These are phyloP conservation scores for Suncus etruscus DNA, from an alignment of 2,113 vertebrate species.

Conservation along the genomic window DNA sequence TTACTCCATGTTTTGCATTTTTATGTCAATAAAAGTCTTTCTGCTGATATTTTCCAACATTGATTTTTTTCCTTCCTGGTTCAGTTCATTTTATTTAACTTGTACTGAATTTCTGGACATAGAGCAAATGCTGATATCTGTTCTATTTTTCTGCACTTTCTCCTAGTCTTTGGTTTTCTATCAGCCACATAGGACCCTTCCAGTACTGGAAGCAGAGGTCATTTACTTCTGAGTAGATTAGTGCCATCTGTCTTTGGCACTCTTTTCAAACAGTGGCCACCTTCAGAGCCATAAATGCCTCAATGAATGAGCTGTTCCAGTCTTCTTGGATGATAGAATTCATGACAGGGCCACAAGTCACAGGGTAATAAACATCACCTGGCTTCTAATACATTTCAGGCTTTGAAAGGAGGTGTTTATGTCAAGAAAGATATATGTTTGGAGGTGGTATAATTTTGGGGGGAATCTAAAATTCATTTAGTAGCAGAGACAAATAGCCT, in stretches of 20 bases:
- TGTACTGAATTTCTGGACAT: background rate
- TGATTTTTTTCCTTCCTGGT: background rate
- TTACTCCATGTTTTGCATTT: slow-evolving; percentile 13
- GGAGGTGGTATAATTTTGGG: slow-evolving; percentile 43
- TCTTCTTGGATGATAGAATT: slow-evolving; percentile 55
- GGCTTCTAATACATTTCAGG: slow-evolving; percentile 71
- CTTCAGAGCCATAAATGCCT: slow-evolving; percentile 61
- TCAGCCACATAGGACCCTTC: background rate
- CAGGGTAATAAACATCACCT: slow-evolving; percentile 68
- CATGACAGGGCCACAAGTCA: slow-evolving; percentile 68
- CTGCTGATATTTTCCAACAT: background rate
- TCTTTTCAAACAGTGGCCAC: slow-evolving; percentile 56
- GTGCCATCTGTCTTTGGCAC: slow-evolving; percentile 51
- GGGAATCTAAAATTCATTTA: slow-evolving; percentile 56
- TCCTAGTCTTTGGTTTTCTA: background rate
- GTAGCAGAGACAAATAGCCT: background rate
- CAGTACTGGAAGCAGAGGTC: background rate
- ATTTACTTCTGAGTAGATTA: slow-evolving; percentile 35
- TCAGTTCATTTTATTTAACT: background rate
- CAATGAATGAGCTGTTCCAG: slow-evolving; percentile 66
- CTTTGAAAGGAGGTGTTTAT: slow-evolving; percentile 78
- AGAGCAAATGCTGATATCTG: background rate
- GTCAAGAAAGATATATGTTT: slow-evolving; percentile 70
- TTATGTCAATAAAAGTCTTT: background rate
- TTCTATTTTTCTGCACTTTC: background rate